Evolutionary conservation across 2,888 invertebrate species (phyloP), one percentile per base, ranked within the genome.

Genomic region (Buathra laborator): DNA sequence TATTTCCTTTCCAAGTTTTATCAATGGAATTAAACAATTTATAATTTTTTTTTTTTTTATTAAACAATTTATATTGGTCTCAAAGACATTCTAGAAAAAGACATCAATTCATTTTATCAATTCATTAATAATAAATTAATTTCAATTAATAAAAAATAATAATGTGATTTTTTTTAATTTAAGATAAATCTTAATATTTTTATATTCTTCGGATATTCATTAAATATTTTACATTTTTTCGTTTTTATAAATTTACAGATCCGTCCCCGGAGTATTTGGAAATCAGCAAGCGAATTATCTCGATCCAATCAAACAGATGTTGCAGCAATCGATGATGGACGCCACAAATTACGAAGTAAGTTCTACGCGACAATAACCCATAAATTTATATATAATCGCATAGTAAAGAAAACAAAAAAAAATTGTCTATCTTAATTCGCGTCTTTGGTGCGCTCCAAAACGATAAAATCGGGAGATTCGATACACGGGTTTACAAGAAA

Each of bases 261-360:
- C 98, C 89, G 98, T 99, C 48, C 99, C 99, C 32, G 98, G 98
- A 51, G 97, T 99, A 76, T 99, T 99, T 95, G 99, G 99, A 53
- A 98, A 98, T 93, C 97, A 98, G 92, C 99, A 99, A 93, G 95
- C 96, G 86, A 97, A 98, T 92, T 98, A 99, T 94, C 94, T 99
- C 87, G 97, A 97, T 90, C 95, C 98, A 48, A 99, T 99, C 90
- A 99, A 99, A 93, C 98, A 98, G 94, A 99, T 99, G 99, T 94
- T 99, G 89, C 95, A 97, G 85, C 97, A 98, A 90, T 97, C 98
- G 83, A 94, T 98, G 84, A 95, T 96, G 87, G 96, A 97, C 56
- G 95, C 95, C n/a, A 95, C 96, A 88, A 95, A 96, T 87, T 96
- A 96, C 85, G 96, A 96, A 89, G 97, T 95, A 89, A 92, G 92